Percentiles rank a stretch among this genome's conserved stretches.
Conservation (phyloP, 2,797 vertebrate genomes). For the Cuniculus paca region DNA sequence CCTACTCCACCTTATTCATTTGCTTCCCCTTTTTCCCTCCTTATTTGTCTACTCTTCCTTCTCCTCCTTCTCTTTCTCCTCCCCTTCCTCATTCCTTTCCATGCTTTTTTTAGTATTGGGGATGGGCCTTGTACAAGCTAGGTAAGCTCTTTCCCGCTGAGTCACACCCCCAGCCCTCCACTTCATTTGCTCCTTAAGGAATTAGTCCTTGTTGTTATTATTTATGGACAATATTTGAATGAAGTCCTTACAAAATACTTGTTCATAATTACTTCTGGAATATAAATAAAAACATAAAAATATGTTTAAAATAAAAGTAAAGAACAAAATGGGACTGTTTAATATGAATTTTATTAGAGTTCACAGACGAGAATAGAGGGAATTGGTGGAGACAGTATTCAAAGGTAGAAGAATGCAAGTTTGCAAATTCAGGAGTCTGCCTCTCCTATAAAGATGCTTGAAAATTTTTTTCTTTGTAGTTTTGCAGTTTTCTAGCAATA, state of each 20-base stretch:
- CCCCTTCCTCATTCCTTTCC: too few relatives aligned
- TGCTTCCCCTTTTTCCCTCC: too few relatives aligned
- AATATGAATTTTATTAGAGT: background rate
- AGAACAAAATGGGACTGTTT: background rate
- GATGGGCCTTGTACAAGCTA: background rate
- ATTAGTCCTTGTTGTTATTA: background rate
- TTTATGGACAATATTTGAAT: background rate
- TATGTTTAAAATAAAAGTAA: background rate
- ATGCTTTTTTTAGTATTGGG: too few relatives aligned
- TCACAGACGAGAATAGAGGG: background rate
- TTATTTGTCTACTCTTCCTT: fast-evolving
- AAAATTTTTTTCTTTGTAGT: background rate
- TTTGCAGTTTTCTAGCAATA: background rate
- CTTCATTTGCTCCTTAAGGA: background rate
- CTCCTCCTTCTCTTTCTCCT: background rate
- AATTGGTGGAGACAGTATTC: background rate
- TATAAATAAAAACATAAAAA: background rate
- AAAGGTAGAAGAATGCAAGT: background rate
- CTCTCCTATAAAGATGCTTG: background rate
- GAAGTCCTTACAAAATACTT: background rate
- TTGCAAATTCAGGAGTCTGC: background rate
- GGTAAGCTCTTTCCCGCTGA: background rate
- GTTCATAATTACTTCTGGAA: background rate
- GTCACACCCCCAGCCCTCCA: background rate
- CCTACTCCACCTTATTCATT: background rate